Conservation (phyloP, 2,888 invertebrate genomes). For the Gortyna flavago region DNA sequence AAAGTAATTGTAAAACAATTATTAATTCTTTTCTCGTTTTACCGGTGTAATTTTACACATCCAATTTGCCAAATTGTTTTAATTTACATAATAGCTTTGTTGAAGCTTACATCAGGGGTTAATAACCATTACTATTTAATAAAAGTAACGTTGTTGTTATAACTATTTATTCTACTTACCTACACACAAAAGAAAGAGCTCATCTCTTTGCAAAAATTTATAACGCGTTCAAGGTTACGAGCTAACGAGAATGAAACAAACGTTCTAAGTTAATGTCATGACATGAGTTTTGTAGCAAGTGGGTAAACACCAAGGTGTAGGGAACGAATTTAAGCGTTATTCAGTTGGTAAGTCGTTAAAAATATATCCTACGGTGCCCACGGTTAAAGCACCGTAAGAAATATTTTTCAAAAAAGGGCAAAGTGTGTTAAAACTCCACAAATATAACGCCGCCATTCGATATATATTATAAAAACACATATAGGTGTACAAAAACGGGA, state of each 20-base stretch:
- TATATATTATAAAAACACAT: slow-evolving; percentile 31
- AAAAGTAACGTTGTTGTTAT: slow-evolving; percentile 30
- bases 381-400: slow-evolving; percentile 9
- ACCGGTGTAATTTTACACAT: slow-evolving; percentile 40
- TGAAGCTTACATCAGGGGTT: slow-evolving; percentile 34
- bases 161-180: slow-evolving; percentile 1
- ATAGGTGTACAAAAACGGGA: slow-evolving; percentile 2
- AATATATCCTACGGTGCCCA: slow-evolving; percentile 39
- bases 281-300: slow-evolving; percentile 8
- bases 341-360: too few species aligned
- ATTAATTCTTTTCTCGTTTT: slow-evolving; percentile 25
- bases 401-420: too few species aligned
- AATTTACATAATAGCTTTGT: slow-evolving; percentile 52
- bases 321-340: background rate
- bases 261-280: slow-evolving; percentile 14
- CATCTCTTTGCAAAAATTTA: slow-evolving; percentile 39
- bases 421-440: slow-evolving; percentile 26
- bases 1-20: slow-evolving; percentile 39
- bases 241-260: slow-evolving; percentile 26
- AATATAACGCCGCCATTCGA: slow-evolving; percentile 4
- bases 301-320: background rate
- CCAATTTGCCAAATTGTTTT: slow-evolving; percentile 51
- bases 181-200: slow-evolving; percentile 23
- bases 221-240: slow-evolving; percentile 18
- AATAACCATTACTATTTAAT: slow-evolving; percentile 19